A percentile compares a stretch with the other conserved stretches of the same genome.
These are phyloP conservation scores for Choloepus hoffmanni DNA, from an alignment of 2,113 vertebrate genomes.

Conservation along the genomic window DNA sequence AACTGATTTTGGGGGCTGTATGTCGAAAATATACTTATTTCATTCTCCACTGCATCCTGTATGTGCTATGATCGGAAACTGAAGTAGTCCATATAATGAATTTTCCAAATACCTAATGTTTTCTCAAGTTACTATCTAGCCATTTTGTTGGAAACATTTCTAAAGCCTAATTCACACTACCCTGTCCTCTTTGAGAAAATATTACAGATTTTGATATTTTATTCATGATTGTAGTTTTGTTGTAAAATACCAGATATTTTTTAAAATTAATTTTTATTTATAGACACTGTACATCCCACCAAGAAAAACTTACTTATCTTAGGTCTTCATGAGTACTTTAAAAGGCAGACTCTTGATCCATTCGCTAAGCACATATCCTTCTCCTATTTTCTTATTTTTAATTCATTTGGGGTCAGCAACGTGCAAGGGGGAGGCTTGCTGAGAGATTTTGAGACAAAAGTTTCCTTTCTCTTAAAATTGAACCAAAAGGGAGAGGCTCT, in stretches of 20 bases:
- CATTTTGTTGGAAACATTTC: not conserved
- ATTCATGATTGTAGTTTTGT: not conserved
- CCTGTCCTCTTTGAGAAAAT: not conserved
- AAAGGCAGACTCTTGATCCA: not conserved
- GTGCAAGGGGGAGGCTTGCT: not conserved
- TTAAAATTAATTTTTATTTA: not conserved
- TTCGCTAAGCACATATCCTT: not conserved
- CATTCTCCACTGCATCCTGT: constrained; percentile 13
- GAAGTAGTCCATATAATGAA: not conserved
- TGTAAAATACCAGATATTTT: not conserved
- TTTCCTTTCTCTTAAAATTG: not conserved
- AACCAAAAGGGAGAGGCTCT: not conserved
- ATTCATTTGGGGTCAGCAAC: not conserved
- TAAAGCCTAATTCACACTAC: not conserved
- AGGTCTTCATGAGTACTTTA: not conserved
- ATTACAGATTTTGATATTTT: not conserved
- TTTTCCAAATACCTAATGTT: not conserved
- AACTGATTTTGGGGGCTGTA: not conserved
- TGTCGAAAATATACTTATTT: not conserved
- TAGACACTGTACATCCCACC: no score
- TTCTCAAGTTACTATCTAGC: constrained; percentile 4
- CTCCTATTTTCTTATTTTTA: not conserved
- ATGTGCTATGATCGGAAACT: not conserved
- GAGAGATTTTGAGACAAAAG: not conserved
- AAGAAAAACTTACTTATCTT: not conserved